phyloP scores from a whole-genome alignment of 2,113 vertebrate genomes.

The Aphelocoma coerulescens region DNA sequence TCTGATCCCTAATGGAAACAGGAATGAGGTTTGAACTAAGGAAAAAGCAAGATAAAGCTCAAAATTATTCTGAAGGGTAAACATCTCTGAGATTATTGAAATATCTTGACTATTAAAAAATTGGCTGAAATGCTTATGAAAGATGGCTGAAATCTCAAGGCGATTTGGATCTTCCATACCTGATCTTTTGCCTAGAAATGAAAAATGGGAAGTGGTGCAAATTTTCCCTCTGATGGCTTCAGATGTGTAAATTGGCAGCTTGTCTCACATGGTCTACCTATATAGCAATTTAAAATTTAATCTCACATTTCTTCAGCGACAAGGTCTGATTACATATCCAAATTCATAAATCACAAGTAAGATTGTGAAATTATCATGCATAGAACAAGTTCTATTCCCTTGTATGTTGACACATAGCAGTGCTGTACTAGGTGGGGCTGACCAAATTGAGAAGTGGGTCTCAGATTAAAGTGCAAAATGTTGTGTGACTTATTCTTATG shows the following conservation, averaged over 20 bases:
- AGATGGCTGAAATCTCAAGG: neutral
- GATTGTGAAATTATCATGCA: neutral
- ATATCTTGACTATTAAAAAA: neutral
- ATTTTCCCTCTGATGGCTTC: neutral
- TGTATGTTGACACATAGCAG: neutral
- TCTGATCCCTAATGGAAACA: neutral
- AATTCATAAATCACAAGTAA: neutral
- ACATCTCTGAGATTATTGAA: neutral
- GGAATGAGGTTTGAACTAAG: neutral
- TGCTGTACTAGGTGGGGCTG: neutral
- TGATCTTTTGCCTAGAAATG: neutral
- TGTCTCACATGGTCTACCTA: neutral
- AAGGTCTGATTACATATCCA: neutral
- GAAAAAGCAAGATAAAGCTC: neutral
- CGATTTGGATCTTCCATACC: neutral
- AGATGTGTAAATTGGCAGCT: neutral
- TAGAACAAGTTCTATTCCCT: neutral
- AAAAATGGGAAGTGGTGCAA: neutral
- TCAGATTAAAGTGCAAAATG: neutral
- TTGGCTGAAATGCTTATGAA: neutral
- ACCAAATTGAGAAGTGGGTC: neutral
- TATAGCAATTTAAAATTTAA: neutral
- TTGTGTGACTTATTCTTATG: fast-evolving
- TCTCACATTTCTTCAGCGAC: neutral
- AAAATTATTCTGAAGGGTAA: neutral